Evolutionary conservation across 2,113 vertebrate genomes (phyloP).

Genomic region (Hippolais icterina): DNA sequence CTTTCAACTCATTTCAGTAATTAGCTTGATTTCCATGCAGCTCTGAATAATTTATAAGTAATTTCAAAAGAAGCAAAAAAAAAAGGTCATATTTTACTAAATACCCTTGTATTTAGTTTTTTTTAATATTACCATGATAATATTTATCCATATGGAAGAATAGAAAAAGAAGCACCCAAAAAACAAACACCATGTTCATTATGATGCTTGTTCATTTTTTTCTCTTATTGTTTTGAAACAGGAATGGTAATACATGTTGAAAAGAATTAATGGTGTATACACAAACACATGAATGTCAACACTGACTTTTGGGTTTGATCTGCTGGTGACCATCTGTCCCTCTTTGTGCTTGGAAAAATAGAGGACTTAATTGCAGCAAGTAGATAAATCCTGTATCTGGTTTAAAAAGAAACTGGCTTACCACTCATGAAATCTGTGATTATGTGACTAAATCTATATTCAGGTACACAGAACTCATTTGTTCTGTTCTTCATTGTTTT

Average conservation of each 20-base stretch:
- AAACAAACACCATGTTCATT: background rate
- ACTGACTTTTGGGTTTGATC: background rate
- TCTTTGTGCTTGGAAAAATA: background rate
- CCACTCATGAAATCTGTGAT: background rate
- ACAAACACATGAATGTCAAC: background rate
- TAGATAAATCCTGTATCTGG: background rate
- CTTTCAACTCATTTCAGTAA: background rate
- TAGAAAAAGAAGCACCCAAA: accelerated
- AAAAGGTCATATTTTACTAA: background rate
- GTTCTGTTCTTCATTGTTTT: background rate
- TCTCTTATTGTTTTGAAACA: background rate
- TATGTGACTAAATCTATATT: background rate
- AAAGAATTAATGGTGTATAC: background rate
- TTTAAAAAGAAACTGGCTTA: background rate
- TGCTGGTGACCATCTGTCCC: background rate
- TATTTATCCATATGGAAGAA: background rate
- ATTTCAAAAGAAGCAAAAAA: background rate
- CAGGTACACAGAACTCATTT: background rate
- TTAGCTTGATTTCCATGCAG: background rate
- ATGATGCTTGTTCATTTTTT: background rate
- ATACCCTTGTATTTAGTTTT: accelerated
- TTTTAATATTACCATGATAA: background rate
- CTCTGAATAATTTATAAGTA: background rate
- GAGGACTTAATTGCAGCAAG: background rate
- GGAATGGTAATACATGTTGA: background rate